These are phyloP conservation scores for Ophioderma brevispina DNA, from an alignment of 35 echinoderm and acorn worm species.

Conservation along the genomic window DNA sequence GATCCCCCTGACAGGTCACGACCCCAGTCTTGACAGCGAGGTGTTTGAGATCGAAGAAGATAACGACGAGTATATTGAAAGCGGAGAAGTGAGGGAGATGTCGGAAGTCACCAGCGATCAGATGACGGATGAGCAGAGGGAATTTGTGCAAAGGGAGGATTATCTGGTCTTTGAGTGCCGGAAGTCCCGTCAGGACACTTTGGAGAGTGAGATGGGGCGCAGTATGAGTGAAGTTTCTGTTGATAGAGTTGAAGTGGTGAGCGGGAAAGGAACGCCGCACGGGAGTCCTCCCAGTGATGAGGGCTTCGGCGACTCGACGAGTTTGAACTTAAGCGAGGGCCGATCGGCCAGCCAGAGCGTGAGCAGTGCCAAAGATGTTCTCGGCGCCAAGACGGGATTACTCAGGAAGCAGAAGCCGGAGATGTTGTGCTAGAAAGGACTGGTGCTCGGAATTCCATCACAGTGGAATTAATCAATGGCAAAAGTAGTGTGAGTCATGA, in stretches of 20 bases:
- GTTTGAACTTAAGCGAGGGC: constrained; percentile 39
- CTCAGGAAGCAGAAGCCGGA: constrained; percentile 35
- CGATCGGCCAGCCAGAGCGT: background rate
- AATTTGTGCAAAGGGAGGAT: constrained; percentile 86
- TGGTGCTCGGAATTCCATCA: constrained; percentile 39
- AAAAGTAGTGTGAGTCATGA: constrained; percentile 9
- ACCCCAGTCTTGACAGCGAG: constrained; percentile 90
- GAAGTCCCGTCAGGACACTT: constrained; percentile 73
- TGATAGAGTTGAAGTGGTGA: constrained; percentile 43
- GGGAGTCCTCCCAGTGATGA: constrained; percentile 68
- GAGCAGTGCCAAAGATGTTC: constrained; percentile 11
- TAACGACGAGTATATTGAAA: constrained; percentile 78
- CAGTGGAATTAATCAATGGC: constrained; percentile 41
- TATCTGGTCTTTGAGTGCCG: constrained; percentile 80
- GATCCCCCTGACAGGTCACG: constrained; percentile 73
- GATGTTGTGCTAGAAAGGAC: constrained; percentile 39
- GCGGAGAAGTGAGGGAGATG: constrained; percentile 65
- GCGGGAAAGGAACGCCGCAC: constrained; percentile 66
- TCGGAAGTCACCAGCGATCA: constrained; percentile 51
- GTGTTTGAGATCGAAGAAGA: constrained; percentile 95
- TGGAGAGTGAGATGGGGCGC: constrained; percentile 75
- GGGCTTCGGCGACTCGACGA: constrained; percentile 77
- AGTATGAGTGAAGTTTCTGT: constrained; percentile 73
- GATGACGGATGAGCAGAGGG: constrained; percentile 70
- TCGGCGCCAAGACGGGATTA: constrained; percentile 15